phyloP scores from a whole-genome alignment of 2,113 vertebrate genomes.

The Ageneiosus marmoratus region DNA sequence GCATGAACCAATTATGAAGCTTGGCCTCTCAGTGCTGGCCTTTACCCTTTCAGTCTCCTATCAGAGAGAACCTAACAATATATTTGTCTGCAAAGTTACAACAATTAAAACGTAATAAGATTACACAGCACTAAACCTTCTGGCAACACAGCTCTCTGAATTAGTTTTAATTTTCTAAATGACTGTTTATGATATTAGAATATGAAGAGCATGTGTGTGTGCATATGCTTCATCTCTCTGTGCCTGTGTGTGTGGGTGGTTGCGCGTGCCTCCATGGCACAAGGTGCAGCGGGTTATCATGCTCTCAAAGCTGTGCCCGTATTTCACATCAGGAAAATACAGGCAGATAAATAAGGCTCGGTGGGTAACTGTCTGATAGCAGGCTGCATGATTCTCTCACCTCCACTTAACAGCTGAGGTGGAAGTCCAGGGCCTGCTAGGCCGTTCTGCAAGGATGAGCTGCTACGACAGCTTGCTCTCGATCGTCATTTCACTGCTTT shows the following conservation, averaged over 20 bases:
- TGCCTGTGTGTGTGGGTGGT: slow-evolving; percentile 45
- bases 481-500: slow-evolving; percentile 63
- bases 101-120: slow-evolving; percentile 1
- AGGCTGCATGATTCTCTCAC: slow-evolving; percentile 50
- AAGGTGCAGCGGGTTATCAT: slow-evolving; percentile 51
- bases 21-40: slow-evolving; percentile 6
- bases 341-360: slow-evolving; percentile 45
- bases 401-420: slow-evolving; percentile 59
- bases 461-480: slow-evolving; percentile 61
- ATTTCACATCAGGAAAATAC: slow-evolving; percentile 52
- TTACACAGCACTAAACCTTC: background rate
- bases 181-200: slow-evolving; percentile 44
- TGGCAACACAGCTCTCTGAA: background rate
- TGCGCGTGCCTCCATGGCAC: slow-evolving; percentile 34
- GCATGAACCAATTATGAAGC: background rate
- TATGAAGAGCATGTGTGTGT: slow-evolving; percentile 38
- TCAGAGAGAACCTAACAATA: slow-evolving; percentile 1
- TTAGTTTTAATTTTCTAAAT: slow-evolving; percentile 45
- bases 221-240: slow-evolving; percentile 41
- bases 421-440: slow-evolving; percentile 57
- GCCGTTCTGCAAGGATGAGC: slow-evolving; percentile 58
- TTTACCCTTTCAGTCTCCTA: background rate
- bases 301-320: slow-evolving; percentile 55
- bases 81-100: background rate
- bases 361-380: slow-evolving; percentile 55